Base-by-base conservation (phyloP, 2,113 vertebrate genomes). In the Geococcyx californianus region DNA sequence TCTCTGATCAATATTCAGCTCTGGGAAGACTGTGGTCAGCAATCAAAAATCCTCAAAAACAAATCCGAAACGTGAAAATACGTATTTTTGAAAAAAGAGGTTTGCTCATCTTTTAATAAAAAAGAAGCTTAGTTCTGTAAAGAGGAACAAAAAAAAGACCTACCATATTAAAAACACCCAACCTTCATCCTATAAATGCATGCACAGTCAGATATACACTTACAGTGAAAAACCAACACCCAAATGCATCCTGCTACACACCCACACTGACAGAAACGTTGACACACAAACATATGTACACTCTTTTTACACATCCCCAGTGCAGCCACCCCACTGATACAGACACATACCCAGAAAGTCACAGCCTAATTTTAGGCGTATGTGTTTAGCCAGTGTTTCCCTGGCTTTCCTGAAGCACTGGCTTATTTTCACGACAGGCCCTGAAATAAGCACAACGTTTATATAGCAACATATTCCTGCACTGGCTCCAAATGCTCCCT, bases 401-500 rank as follows among this genome's bases (percentile, higher is more conserved):
- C 75, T 16, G 6, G 81, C 78, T 78, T 73, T 76, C 78, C 82
- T 34, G 13, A 66, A 72, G 67, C 74, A 31, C 56, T 73, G 82
- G 56, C 73, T 96, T 47, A 40, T 63, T 87, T 88, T 67, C 94
- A 60, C 2, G 3, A 70, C 89, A 90, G 26, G 84, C 95, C 62
- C 55, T 90, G 85, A 90, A 95, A 86, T 40, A 80, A 96, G 80
- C 66, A 86, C 72, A 94, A 33, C 78, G 68, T 96, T 95, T 90
- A 95, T 55, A 87, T 6, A 93, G 92, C 91, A 81, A 20, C 67
- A 10, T 16, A 44, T 66, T 94, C 87, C 75, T 52, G 89, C 80
- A 11, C 94, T 73, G 81, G 93, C 91, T 96, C 95, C 84, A 89
- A 96, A 74, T 11, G 82, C 75, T 95, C 87, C 91, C 73, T 94